A percentile compares a stretch with the other conserved stretches of the same genome.
phyloP scores from a whole-genome alignment of 2,888 invertebrate genomes.

The Osmoderma eremita region DNA sequence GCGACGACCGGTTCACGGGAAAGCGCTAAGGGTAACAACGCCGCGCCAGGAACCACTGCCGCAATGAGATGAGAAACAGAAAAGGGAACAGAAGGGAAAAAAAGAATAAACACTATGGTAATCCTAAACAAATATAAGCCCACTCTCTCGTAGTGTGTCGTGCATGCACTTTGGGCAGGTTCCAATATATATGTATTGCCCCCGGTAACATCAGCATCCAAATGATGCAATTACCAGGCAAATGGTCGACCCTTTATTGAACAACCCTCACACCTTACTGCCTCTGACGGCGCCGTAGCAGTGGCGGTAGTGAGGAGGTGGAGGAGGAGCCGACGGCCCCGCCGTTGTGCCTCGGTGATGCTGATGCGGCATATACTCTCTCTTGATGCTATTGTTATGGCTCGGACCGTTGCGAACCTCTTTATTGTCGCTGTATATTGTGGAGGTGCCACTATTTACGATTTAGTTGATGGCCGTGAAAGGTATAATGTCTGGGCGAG shows the following conservation, averaged over 20 bases:
- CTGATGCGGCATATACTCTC: slow-evolving; percentile 52
- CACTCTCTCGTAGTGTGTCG: slow-evolving; percentile 55
- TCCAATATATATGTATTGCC: slow-evolving; percentile 62
- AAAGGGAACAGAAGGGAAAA: slow-evolving; percentile 40
- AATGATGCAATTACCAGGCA: slow-evolving; percentile 64
- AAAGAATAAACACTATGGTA: slow-evolving; percentile 55
- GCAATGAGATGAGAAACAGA: neutral
- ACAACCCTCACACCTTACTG: slow-evolving; percentile 49
- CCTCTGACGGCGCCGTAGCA: slow-evolving; percentile 13
- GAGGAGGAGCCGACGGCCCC: slow-evolving; percentile 32
- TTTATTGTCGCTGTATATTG: slow-evolving; percentile 51
- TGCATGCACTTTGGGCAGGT: slow-evolving; percentile 59
- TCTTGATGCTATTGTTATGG: slow-evolving; percentile 54
- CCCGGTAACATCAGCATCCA: slow-evolving; percentile 62
- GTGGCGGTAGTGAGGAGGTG: no score
- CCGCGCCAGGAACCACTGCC: no score
- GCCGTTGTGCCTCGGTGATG: slow-evolving; percentile 42
- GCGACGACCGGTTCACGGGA: slow-evolving; percentile 23
- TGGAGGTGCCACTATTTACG: slow-evolving; percentile 53
- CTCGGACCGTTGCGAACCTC: slow-evolving; percentile 52
- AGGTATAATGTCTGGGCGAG: slow-evolving; percentile 41
- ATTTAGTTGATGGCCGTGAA: slow-evolving; percentile 52
- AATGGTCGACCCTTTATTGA: slow-evolving; percentile 58
- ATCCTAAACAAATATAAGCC: slow-evolving; percentile 61
- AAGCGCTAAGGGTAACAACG: no score